phyloP scores from a whole-genome alignment of 1,140 invertebrate species.

The Drosophila albomicans region DNA sequence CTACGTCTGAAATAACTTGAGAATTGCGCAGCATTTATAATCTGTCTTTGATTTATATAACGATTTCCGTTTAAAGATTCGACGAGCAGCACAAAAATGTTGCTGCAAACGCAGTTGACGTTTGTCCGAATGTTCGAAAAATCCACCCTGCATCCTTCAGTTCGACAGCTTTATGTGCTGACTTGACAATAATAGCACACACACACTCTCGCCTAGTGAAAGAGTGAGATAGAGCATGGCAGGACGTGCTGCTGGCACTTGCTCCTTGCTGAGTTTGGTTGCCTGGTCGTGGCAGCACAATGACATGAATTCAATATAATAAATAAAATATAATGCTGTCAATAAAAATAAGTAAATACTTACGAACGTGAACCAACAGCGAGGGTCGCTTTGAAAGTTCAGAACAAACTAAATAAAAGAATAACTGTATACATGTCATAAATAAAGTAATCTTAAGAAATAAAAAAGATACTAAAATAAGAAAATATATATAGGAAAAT shows the following conservation, averaged over 20 bases:
- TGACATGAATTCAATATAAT: slow-evolving; percentile 83
- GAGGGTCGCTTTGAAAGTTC: slow-evolving; percentile 16
- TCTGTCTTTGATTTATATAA: slow-evolving; percentile 84
- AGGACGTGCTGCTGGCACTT: slow-evolving; percentile 48
- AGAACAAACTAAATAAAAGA: background rate
- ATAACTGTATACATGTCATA: too few relatives aligned
- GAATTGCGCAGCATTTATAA: slow-evolving; percentile 82
- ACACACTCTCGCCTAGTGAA: background rate
- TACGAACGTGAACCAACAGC: slow-evolving; percentile 14
- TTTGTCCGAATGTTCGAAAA: slow-evolving; percentile 16
- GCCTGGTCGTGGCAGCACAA: slow-evolving; percentile 77
- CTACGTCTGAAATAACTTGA: slow-evolving; percentile 59
- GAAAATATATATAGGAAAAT: too few relatives aligned
- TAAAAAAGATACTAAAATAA: too few relatives aligned
- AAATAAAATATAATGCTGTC: slow-evolving; percentile 84
- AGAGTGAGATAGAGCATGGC: slow-evolving; percentile 29
- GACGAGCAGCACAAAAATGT: slow-evolving; percentile 29
- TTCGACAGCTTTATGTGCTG: slow-evolving; percentile 71
- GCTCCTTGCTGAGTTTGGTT: slow-evolving; percentile 40
- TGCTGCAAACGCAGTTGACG: slow-evolving; percentile 38
- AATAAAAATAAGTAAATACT: slow-evolving; percentile 83
- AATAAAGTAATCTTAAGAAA: too few relatives aligned
- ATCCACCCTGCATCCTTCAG: background rate
- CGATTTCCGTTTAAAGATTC: slow-evolving; percentile 76
- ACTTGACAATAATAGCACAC: slow-evolving; percentile 79